Conservation (phyloP, 2,888 invertebrate genomes). For the Metellina segmentata region DNA sequence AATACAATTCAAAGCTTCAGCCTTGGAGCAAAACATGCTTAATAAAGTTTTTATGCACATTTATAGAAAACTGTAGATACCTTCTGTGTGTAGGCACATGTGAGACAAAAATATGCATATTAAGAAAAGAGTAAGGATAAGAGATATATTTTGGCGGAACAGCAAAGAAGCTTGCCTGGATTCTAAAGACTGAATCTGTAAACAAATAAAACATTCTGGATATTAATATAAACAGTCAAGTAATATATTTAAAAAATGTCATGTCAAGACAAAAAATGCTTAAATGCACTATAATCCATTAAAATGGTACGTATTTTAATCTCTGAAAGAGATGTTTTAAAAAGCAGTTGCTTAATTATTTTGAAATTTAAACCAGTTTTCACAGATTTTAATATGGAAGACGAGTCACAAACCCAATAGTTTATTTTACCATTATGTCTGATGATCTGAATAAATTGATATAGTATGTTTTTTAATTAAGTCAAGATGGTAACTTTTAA, state of each 20-base stretch:
- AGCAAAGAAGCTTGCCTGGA: constrained; percentile 40
- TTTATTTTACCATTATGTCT: too few species aligned
- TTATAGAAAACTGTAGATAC: neutral
- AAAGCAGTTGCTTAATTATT: too few species aligned
- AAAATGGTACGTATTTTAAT: too few species aligned
- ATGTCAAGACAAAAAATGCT: neutral
- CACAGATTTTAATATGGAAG: too few species aligned
- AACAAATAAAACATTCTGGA: neutral
- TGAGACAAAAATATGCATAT: constrained; percentile 20
- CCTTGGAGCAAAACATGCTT: too few species aligned
- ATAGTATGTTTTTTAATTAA: too few species aligned
- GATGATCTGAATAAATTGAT: too few species aligned
- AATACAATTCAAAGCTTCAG: too few species aligned
- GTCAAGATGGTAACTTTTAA: too few species aligned
- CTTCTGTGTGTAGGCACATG: constrained; percentile 12
- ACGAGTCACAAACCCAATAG: too few species aligned
- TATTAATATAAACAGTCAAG: neutral
- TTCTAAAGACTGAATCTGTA: constrained; percentile 52
- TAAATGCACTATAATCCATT: neutral
- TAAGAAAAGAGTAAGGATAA: constrained; percentile 39
- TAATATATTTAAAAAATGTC: neutral
- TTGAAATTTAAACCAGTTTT: too few species aligned
- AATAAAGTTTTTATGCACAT: neutral
- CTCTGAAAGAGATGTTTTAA: too few species aligned
- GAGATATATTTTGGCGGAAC: constrained; percentile 37